Percentiles rank a stretch among this genome's conserved stretches.
Evolutionary conservation across 2,797 vertebrate species (phyloP).

Genomic region (Mergus octosetaceus): DNA sequence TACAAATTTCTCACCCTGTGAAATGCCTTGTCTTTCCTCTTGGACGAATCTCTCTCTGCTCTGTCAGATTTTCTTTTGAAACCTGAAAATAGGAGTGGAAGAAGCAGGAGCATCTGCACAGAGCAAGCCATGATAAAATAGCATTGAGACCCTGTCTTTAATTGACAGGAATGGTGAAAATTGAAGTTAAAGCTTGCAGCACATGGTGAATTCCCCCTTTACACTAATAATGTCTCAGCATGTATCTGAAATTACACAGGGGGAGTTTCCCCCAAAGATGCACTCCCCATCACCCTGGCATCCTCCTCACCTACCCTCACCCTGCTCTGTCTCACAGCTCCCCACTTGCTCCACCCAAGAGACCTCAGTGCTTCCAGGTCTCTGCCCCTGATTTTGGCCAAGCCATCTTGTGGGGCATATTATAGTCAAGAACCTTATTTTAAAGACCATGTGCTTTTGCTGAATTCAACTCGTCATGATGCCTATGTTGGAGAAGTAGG

Average conservation of each 20-base stretch:
- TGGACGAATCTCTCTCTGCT: not conserved
- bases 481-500: rapidly evolving
- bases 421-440: rapidly evolving
- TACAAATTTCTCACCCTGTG: not conserved
- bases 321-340: not conserved
- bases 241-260: rapidly evolving
- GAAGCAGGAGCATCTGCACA: not conserved
- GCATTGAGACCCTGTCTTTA: too few relatives aligned
- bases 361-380: not conserved
- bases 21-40: not conserved
- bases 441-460: rapidly evolving
- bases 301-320: too few relatives aligned
- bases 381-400: not conserved
- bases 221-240: rapidly evolving
- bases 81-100: not conserved
- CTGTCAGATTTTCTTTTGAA: not conserved
- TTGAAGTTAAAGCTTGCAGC: too few relatives aligned
- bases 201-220: rapidly evolving
- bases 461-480: not conserved
- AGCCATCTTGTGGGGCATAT: rapidly evolving
- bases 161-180: too few relatives aligned
- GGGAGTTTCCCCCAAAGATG: too few relatives aligned
- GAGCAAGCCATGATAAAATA: not conserved
- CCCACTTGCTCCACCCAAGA: too few relatives aligned
- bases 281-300: rapidly evolving